Conservation (phyloP, 1,140 invertebrate genomes). For the Drosophila lacertosa region DNA sequence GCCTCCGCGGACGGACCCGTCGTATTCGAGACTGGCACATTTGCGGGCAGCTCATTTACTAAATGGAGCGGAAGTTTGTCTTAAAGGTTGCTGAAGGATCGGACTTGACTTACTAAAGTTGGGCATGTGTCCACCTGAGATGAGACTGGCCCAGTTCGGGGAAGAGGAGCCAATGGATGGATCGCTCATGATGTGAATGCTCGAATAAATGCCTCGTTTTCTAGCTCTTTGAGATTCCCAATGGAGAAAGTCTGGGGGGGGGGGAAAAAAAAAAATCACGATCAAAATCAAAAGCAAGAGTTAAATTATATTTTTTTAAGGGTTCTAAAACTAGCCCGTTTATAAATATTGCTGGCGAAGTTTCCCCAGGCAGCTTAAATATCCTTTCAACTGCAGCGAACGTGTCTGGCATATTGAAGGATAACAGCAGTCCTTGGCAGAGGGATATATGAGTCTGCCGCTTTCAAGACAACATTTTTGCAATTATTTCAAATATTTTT, state of each 20-base stretch:
- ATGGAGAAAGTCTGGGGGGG: no score
- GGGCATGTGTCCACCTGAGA: not conserved
- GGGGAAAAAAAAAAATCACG: no score
- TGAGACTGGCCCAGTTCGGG: conserved; percentile 46
- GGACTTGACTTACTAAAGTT: conserved; percentile 20
- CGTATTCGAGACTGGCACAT: not conserved
- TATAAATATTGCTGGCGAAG: conserved; percentile 9
- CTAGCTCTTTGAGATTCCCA: no score
- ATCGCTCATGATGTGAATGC: conserved; percentile 27
- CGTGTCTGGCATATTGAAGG: conserved; percentile 56
- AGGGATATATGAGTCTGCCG: no score
- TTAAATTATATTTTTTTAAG: not conserved
- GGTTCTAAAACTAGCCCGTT: not conserved
- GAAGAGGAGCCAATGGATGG: conserved; percentile 47
- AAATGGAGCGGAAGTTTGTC: not conserved
- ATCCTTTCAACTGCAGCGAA: conserved; percentile 25
- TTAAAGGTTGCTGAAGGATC: no score
- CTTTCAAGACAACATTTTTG: conserved; percentile 60
- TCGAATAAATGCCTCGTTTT: no score
- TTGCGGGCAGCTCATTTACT: not conserved
- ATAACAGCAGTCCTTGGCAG: not conserved
- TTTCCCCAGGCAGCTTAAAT: no score
- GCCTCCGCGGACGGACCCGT: not conserved
- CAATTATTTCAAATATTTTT: conserved; percentile 83
- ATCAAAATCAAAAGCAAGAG: no score